phyloP scores from a whole-genome alignment of 2,888 invertebrate species.

The Drosophila diplacantha region DNA sequence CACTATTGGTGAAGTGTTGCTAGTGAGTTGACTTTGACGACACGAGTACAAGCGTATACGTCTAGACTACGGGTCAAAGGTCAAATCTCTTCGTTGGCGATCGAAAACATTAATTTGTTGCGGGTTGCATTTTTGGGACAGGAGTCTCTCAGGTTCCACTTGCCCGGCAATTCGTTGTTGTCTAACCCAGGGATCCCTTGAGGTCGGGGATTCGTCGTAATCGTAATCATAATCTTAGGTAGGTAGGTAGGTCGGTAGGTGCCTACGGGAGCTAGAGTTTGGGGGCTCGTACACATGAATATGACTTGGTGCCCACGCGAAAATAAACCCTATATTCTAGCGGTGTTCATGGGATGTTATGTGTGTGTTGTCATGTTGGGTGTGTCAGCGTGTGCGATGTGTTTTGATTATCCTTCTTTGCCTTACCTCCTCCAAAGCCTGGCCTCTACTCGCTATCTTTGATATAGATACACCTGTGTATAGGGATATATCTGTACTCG shows the following conservation, averaged over 20 bases:
- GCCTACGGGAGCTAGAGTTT: constrained; percentile 12
- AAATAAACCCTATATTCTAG: constrained; percentile 18
- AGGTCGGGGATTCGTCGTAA: constrained; percentile 28
- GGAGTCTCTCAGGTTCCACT: constrained; percentile 32
- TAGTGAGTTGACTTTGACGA: constrained; percentile 14
- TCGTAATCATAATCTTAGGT: constrained; percentile 20
- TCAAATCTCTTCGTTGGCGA: constrained; percentile 35
- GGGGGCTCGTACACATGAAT: constrained; percentile 27
- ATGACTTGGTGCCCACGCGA: constrained; percentile 58
- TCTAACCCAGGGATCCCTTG: constrained; percentile 57
- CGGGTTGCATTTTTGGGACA: constrained; percentile 34
- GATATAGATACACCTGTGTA: constrained; percentile 17
- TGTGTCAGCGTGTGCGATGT: constrained; percentile 45
- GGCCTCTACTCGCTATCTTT: constrained; percentile 45
- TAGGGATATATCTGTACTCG: constrained; percentile 19
- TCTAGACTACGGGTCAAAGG: constrained; percentile 16
- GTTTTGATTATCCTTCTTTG: constrained; percentile 63
- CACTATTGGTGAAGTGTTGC: constrained; percentile 1
- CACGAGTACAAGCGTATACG: background rate
- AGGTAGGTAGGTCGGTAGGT: constrained; percentile 5
- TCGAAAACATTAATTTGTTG: constrained; percentile 33
- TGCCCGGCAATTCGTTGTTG: constrained; percentile 60
- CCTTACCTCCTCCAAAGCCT: constrained; percentile 42
- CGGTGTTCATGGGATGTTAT: background rate
- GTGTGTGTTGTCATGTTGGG: constrained; percentile 1